Evolutionary conservation across 2,113 vertebrate species (phyloP), one percentile per base, ranked within the genome.

Genomic region (Ornithorhynchus anatinus): DNA sequence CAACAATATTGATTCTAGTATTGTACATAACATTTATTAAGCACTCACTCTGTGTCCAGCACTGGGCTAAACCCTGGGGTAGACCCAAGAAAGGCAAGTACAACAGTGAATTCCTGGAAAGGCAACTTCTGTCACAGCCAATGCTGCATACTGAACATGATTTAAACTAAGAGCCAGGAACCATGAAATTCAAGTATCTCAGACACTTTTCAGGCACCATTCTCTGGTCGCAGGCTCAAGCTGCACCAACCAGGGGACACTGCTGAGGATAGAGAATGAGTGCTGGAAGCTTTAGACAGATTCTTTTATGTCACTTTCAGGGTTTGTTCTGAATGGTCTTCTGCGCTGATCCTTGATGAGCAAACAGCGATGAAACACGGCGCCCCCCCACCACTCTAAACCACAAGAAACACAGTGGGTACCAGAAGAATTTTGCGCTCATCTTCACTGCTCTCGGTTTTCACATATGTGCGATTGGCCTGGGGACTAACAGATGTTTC

Each of bases 401-500:
- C 7, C 48, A 71, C 38, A 31, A 65, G 39, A 77, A 8, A 48
- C 0, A 10, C 17, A 56, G 44, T 42, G 27, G 5, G 52, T 91
- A 99, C 97, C 96, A 99, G 90, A 44, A 99, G 94, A 80, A 98
- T 97, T 91, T 98, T 99, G 80, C 98, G 93, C 85, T 99, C 98
- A 38, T 99, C 97, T 79, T 99, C 98, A 1, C 87, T 95, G 78
- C 95, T 89, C 86, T 99, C 97, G 4, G 91, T 87, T 82, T 97
- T 98, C 64, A 91, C 69, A 50, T 94, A 89, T 0, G 95, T 92
- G 23, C 96, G 91, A 66, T 89, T 96, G 70, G 95, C 93, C 38
- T 98, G 97, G 2, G 98, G 98, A 77, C 97, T 99, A 75, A 98
- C 94, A 0, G 97, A 97, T 5, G 93, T 93, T 85, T 99, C 96